Base-by-base conservation (phyloP, 2,797 vertebrate species). In the Rhinichthys osculus region DNA sequence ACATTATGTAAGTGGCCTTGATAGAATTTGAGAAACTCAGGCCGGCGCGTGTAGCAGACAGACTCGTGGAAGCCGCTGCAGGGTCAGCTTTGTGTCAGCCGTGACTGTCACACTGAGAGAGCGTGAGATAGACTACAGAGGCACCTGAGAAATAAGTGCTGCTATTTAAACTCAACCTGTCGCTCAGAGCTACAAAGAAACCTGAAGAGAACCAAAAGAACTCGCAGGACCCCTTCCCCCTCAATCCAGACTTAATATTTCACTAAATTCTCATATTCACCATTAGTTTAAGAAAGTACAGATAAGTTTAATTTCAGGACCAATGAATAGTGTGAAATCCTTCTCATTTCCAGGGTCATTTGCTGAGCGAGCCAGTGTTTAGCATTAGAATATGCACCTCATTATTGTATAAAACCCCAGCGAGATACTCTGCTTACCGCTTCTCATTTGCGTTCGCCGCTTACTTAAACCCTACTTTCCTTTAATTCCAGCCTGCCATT, bases 61-160 rank as follows among this genome's bases (percentile, higher is more conserved):
- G 77, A 50, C 3, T 4, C 64, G 44, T 72, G 40, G 23, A 74
- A 66, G 87, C 27, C 71, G 64, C 82, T 27, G 9, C 52, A 74
- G 87, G 87, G 84, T 87, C 82, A 83, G 85, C 84, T 87, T 83
- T 79, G 59, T 86, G 86, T 83, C 84, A 85, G 78, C 21, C 11
- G 7, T 86, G 85, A 86, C 81, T 80, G 44, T 88, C 81, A 85
- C 67, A 38, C 10, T 35, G 78, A 71, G 67, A 74, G 50, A 38
- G 80, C 16, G 57, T 19, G 59, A 67, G 83, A 69, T 77, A 78
- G 74, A 67, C 81, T 77, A 74, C 69, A 80, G 40, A 83, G 52
- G 70, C 77, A 38, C 33, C 76, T 40, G 6, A 79, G 23, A 89
- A 80, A 88, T 84, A 78, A 80, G 67, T 40, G 59, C 74, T 14